Conservation (phyloP, 2,797 vertebrate genomes). For the Chloroceryle inda region DNA sequence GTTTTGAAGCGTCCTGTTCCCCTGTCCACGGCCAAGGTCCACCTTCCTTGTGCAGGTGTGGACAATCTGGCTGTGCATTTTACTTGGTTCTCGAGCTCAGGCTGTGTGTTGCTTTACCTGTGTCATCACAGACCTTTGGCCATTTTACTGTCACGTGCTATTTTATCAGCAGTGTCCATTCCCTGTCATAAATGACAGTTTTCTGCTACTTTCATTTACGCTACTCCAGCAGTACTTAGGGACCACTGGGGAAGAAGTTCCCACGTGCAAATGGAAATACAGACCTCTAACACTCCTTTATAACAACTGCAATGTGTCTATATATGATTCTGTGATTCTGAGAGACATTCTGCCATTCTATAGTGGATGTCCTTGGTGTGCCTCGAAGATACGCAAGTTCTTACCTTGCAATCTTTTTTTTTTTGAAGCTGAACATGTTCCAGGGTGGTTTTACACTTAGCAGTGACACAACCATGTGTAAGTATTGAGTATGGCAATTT, state of each 20-base stretch:
- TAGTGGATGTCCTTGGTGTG: not conserved
- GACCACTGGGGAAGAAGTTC: not conserved
- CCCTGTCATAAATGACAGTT: not conserved
- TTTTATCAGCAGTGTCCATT: not conserved
- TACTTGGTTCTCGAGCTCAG: not conserved
- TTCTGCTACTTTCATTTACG: not conserved
- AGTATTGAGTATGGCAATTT: not conserved
- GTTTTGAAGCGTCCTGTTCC: not conserved
- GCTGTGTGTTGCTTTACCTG: not conserved
- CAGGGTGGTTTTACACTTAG: not conserved
- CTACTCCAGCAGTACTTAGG: not conserved
- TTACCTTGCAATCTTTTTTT: not conserved
- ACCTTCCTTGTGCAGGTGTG: not conserved
- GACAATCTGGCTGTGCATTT: not conserved
- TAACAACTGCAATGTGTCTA: not conserved
- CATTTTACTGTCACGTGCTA: not conserved
- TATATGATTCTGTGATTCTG: no score
- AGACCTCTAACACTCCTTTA: not conserved
- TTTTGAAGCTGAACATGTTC: not conserved
- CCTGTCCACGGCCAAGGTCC: not conserved
- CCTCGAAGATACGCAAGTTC: not conserved
- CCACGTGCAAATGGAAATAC: not conserved
- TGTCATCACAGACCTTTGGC: not conserved
- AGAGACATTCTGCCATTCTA: no score
- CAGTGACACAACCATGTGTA: not conserved